phyloP scores from a whole-genome alignment of 2,113 vertebrate genomes.

The Psophia crepitans region DNA sequence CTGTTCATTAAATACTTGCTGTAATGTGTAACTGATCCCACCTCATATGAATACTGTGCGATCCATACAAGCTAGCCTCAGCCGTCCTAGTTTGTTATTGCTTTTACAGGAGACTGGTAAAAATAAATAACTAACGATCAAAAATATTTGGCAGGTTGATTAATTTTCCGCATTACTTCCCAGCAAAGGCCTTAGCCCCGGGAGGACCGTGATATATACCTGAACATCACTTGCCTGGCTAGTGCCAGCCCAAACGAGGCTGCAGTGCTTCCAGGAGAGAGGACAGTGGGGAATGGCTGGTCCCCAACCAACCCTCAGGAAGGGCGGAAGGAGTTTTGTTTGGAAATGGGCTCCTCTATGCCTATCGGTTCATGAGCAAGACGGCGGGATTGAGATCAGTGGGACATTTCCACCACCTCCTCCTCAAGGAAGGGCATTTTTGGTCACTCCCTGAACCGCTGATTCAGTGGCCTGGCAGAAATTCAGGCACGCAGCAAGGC shows the following conservation, averaged over 20 bases:
- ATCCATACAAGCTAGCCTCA: neutral
- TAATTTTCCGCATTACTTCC: neutral
- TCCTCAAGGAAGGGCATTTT: slow-evolving; percentile 9
- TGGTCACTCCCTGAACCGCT: slow-evolving; percentile 26
- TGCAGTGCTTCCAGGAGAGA: neutral
- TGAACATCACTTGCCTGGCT: neutral
- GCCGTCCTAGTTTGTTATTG: neutral
- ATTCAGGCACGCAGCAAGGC: neutral
- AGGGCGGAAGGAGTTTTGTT: neutral
- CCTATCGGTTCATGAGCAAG: neutral
- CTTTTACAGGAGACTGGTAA: neutral
- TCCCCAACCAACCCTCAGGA: neutral
- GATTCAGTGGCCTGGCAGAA: slow-evolving; percentile 29
- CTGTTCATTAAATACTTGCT: neutral
- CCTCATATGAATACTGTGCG: neutral
- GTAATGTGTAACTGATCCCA: neutral
- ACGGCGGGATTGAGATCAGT: neutral
- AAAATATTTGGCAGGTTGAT: neutral
- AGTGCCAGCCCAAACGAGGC: neutral
- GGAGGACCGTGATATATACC: accelerated
- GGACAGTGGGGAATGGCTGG: neutral
- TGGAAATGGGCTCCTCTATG: neutral
- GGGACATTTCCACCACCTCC: neutral
- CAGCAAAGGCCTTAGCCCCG: neutral
- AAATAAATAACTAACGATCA: neutral